Base-by-base conservation (phyloP, 2,113 vertebrate genomes). In the Platysteira castanea region DNA sequence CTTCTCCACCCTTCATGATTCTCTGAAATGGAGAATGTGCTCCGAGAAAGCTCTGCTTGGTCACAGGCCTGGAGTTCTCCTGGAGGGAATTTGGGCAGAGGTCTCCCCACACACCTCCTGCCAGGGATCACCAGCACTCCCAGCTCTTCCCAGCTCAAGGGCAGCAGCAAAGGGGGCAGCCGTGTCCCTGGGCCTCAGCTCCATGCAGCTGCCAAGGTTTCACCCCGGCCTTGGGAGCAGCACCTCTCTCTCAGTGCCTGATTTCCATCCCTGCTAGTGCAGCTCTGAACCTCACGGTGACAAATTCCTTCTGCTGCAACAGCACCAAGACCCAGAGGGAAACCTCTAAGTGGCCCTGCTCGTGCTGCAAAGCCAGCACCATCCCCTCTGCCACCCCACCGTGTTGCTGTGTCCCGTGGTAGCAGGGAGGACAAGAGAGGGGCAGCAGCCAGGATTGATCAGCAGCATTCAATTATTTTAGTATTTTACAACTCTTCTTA, bases 241-340 rank as follows among this genome's bases (percentile, higher is more conserved):
- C 50, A 39, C 14, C 1, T 2, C 60, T 39, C 1, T 0, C 56
- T 33, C 50, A 54, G 50, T 10, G 1, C 30, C 16, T 6, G 3
- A 53, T 89, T 93, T 33, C 53, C 42, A 30, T 4, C 14, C 18
- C 3, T 8, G 1, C 19, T 30, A 76, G 24, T 17, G 42, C 52
- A 39, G 61, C 22, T 44, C 52, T 71, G 71, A 80, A 21, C 57
- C 15, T 59, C 61, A 8, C 1, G 0, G 2, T 3, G 20, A 33
- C 3, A 11, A 49, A 26, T 50, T 47, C 26, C 56, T 61, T 24
- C 60, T 71, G n/a, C 52, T 57, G 61, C 24, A 49, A 19, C 63
- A 54, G 21, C 30, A 15, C 30, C 37, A 63, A 37, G 17, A 37
- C 8, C 15, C 52, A 27, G 37, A 63, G 22, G 41, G 19, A 23